A percentile compares a stretch with the other conserved stretches of the same genome.
Conservation (phyloP, 1,140 invertebrate genomes). For the Stratiolaelaps scimitus region DNA sequence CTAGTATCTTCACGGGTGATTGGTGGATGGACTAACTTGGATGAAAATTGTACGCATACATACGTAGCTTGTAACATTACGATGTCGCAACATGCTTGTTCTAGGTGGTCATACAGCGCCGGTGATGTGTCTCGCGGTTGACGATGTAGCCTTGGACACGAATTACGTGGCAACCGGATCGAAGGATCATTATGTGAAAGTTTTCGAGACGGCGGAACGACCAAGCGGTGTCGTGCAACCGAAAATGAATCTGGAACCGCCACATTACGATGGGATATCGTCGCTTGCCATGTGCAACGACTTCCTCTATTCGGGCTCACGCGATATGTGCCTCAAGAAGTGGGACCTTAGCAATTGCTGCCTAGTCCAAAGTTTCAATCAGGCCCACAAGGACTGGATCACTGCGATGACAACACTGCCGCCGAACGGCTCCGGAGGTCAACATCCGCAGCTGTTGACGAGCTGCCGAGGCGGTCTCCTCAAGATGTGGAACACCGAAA, state of each 20-base stretch:
- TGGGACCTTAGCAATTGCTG: conserved; percentile 61
- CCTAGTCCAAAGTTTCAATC: conserved; percentile 60
- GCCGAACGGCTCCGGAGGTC: conserved; percentile 35
- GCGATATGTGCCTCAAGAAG: conserved; percentile 76
- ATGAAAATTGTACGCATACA: no score
- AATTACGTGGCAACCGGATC: conserved; percentile 61
- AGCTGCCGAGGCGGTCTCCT: conserved; percentile 62
- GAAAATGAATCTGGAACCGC: conserved; percentile 61
- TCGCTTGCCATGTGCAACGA: conserved; percentile 54
- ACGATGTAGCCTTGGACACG: conserved; percentile 47
- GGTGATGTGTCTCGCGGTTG: conserved; percentile 65
- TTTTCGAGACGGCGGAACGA: conserved; percentile 51
- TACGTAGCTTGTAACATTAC: no score
- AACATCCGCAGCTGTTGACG: conserved; percentile 51
- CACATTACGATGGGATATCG: conserved; percentile 81
- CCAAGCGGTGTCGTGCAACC: conserved; percentile 49
- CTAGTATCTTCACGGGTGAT: no score
- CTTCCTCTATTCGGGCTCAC: conserved; percentile 64
- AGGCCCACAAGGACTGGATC: conserved; percentile 80
- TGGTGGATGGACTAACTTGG: no score
- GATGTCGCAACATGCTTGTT: neutral
- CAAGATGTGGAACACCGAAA: conserved; percentile 56
- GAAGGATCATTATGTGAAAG: conserved; percentile 71
- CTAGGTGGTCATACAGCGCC: conserved; percentile 68
- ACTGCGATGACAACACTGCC: conserved; percentile 58